Percentiles rank a stretch among this genome's conserved stretches.
These are phyloP conservation scores for Aurelia aurita complex sp. Pacific DNA, from an alignment of 30 jellyfish, hydroid and myxozoan genomes.

Conservation along the genomic window DNA sequence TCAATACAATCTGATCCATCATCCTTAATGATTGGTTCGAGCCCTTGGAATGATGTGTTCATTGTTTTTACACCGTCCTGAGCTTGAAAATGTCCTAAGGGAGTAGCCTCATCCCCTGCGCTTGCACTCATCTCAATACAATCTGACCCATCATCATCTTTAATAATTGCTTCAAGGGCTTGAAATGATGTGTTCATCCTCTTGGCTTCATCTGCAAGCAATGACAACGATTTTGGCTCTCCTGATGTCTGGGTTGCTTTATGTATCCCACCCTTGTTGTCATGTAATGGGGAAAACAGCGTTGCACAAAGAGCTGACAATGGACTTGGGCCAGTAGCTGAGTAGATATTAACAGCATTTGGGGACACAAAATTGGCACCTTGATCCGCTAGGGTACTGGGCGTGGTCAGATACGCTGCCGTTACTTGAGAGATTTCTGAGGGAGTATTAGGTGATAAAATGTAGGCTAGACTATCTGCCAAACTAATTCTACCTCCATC, in stretches of 20 bases:
- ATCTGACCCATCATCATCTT: slow-evolving; percentile 8
- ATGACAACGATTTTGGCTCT: slow-evolving; percentile 51
- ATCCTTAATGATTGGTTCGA: too few species aligned
- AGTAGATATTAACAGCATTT: slow-evolving; percentile 12
- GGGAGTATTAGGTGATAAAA: slow-evolving; percentile 61
- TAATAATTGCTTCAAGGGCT: slow-evolving; percentile 3
- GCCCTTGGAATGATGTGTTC: neutral
- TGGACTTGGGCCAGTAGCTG: slow-evolving; percentile 74
- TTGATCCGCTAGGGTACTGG: slow-evolving; percentile 27
- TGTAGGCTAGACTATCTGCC: slow-evolving; percentile 33
- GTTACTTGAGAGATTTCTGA: slow-evolving; percentile 47
- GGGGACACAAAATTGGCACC: slow-evolving; percentile 54
- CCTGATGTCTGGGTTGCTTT: slow-evolving; percentile 71
- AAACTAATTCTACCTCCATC: slow-evolving; percentile 26
- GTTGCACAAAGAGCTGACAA: slow-evolving; percentile 82
- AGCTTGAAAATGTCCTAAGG: neutral
- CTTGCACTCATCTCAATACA: too few species aligned
- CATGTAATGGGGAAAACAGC: slow-evolving; percentile 72
- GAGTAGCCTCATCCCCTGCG: too few species aligned
- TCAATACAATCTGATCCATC: too few species aligned
- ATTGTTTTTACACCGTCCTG: neutral
- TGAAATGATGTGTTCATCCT: neutral
- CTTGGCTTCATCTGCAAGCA: slow-evolving; percentile 29
- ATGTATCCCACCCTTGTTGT: slow-evolving; percentile 41
- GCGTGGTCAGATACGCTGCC: slow-evolving; percentile 52